Base-by-base conservation (phyloP, 64 coral and sea anemone species). In the Actinia tenebrosa region DNA sequence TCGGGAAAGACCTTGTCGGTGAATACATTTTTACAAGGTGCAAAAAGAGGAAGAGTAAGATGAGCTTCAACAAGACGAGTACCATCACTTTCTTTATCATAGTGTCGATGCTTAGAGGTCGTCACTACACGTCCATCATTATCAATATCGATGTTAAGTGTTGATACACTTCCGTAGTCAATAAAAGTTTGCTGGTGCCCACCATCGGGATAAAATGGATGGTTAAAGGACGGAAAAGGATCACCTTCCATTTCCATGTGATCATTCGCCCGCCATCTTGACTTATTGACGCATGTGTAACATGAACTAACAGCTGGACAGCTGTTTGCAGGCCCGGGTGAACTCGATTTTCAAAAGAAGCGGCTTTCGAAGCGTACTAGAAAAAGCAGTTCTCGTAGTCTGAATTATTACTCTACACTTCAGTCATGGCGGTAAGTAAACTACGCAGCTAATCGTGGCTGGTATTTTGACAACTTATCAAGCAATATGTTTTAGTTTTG, bases 151-250 rank as follows among this genome's bases (percentile, higher is more conserved):
- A 92, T 44, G 30, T 92, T 87, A 82, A 64, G 59, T 37, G 68
- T 30, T 83, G 90, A 92, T 4, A 85, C 14, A 27, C 85, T 92
- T 42, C 90, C 85, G 61, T 92, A 92, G 19, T 92, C 90, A 45
- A 92, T 80, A 52, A 87, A 92, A 6, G 58, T 85, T 77, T 92
- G 85, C 44, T 86, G 66, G 23, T 82, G 77, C 5, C 53, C 68
- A 18, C 66, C 85, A 56, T 92, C 56, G 4, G 64, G 77, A 37
- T 59, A 92, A 62, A 92, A 87, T 19, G 90, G 85, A 84, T 85
- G 80, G 42, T 92, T 87, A 54, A 61, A 92, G 58, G 45, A 52
- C n/a, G 86, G 90, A 22, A 80, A 91, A 26, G 44, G 69, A 16
- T 37, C 10, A 30, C 42, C 42, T 30, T 75, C 69, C 69, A 75